Evolutionary conservation across 2,113 vertebrate genomes (phyloP).

Genomic region (Camelus bactrianus): DNA sequence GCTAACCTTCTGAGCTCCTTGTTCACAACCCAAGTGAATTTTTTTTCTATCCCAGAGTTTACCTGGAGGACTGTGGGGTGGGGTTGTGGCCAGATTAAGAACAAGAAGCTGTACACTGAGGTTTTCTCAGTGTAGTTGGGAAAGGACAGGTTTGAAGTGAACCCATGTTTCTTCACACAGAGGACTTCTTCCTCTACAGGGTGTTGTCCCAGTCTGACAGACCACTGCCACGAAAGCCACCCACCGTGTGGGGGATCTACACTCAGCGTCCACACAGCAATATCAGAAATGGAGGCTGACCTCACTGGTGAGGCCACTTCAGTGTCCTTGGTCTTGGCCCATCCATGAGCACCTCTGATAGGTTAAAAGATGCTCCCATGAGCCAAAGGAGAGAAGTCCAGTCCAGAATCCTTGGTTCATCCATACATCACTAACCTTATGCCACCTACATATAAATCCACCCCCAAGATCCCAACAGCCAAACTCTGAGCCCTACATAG

Average conservation of each 20-base stretch:
- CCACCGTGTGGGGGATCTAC: not conserved
- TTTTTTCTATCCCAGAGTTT: not conserved
- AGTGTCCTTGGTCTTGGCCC: not conserved
- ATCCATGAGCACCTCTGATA: not conserved
- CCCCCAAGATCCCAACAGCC: not conserved
- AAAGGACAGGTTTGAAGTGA: not conserved
- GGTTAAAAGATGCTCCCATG: not conserved
- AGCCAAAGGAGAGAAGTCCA: not conserved
- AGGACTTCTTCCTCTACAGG: not conserved
- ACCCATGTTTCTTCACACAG: not conserved
- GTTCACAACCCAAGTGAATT: not conserved
- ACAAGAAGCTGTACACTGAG: not conserved
- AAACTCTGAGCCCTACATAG: constrained; percentile 17
- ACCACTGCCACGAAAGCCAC: not conserved
- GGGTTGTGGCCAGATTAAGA: not conserved
- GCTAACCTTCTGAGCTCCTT: not conserved
- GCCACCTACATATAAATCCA: not conserved
- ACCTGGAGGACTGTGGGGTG: not conserved
- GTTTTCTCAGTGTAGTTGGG: not conserved
- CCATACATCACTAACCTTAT: not conserved
- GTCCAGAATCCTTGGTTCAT: not conserved
- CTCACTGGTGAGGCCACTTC: not conserved
- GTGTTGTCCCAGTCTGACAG: not conserved
- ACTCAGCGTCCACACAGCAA: not conserved
- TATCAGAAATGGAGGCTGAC: not conserved